These are phyloP conservation scores for Adelognathus sp. DNA, from an alignment of 2,888 invertebrate genomes.

Conservation along the genomic window DNA sequence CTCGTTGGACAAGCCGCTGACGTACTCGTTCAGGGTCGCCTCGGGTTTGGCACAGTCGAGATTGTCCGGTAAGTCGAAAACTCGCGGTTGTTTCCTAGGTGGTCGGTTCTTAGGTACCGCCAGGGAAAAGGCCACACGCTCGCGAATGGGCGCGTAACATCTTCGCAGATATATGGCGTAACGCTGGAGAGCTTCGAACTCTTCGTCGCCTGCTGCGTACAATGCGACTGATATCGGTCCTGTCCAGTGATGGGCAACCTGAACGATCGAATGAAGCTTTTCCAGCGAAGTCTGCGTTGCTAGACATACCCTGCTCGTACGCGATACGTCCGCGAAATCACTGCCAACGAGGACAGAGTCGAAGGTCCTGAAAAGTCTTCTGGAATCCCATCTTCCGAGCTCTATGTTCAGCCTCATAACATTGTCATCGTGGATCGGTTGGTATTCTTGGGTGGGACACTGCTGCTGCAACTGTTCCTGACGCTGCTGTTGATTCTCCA, in stretches of 20 bases:
- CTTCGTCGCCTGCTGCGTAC: slow-evolving; percentile 90
- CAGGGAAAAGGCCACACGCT: slow-evolving; percentile 89
- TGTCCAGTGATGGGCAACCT: slow-evolving; percentile 91
- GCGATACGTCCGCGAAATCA: slow-evolving; percentile 84
- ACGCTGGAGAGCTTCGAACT: slow-evolving; percentile 87
- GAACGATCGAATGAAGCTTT: slow-evolving; percentile 88
- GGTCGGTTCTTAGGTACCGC: slow-evolving; percentile 86
- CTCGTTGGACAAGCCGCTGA: slow-evolving; percentile 84
- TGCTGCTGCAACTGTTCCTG: slow-evolving; percentile 58
- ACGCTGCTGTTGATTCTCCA: slow-evolving; percentile 19
- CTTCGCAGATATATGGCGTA: slow-evolving; percentile 89
- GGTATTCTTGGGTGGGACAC: slow-evolving; percentile 66
- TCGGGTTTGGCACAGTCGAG: slow-evolving; percentile 88
- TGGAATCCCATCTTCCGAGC: slow-evolving; percentile 89
- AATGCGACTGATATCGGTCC: slow-evolving; percentile 93
- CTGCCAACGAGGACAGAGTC: slow-evolving; percentile 89
- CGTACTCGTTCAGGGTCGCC: slow-evolving; percentile 84
- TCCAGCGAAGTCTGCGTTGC: slow-evolving; percentile 95
- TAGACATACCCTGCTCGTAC: slow-evolving; percentile 86
- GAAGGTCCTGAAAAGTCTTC: slow-evolving; percentile 87
- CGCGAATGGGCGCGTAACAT: slow-evolving; percentile 88
- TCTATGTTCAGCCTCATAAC: slow-evolving; percentile 84
- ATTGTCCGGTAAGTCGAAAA: slow-evolving; percentile 70
- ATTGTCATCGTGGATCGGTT: slow-evolving; percentile 63
- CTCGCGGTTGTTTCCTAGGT: slow-evolving; percentile 74